These are phyloP conservation scores for Luffia ferchaultella DNA, from an alignment of 2,888 invertebrate genomes.

Conservation along the genomic window DNA sequence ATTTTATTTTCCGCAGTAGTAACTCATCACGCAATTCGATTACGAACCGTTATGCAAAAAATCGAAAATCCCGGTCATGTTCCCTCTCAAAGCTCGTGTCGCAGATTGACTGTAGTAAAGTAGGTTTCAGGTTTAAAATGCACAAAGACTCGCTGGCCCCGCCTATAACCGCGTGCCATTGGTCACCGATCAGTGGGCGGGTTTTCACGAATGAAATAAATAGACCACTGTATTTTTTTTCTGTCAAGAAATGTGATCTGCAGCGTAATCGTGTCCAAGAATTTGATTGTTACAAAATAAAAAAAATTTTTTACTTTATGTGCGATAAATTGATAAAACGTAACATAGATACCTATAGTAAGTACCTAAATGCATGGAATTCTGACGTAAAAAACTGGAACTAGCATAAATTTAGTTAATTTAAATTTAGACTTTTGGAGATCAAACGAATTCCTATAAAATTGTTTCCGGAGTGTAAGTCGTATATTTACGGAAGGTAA, in stretches of 20 bases:
- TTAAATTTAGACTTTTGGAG: not conserved
- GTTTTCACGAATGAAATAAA: not conserved
- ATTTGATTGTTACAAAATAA: not conserved
- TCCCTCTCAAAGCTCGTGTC: constrained; percentile 42
- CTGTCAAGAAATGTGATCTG: not conserved
- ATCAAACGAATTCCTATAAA: not conserved
- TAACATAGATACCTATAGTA: not conserved
- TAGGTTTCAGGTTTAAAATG: constrained; percentile 35
- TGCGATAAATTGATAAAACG: not conserved
- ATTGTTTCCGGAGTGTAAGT: too few species aligned
- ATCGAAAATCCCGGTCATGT: constrained; percentile 28
- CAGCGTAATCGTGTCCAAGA: not conserved
- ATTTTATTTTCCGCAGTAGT: not conserved
- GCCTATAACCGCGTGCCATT: constrained; percentile 34
- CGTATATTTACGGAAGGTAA: too few species aligned
- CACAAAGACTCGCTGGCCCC: constrained; percentile 27
- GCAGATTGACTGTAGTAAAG: constrained; percentile 41
- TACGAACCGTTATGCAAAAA: too few species aligned
- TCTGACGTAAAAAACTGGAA: not conserved
- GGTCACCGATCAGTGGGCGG: constrained; percentile 19
- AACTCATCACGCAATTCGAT: not conserved
- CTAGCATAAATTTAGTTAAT: not conserved
- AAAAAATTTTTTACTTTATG: not conserved
- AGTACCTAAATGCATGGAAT: not conserved
- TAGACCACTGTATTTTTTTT: not conserved